Base-by-base conservation (phyloP, 1,140 invertebrate genomes). In the Drosophila aff. region DNA sequence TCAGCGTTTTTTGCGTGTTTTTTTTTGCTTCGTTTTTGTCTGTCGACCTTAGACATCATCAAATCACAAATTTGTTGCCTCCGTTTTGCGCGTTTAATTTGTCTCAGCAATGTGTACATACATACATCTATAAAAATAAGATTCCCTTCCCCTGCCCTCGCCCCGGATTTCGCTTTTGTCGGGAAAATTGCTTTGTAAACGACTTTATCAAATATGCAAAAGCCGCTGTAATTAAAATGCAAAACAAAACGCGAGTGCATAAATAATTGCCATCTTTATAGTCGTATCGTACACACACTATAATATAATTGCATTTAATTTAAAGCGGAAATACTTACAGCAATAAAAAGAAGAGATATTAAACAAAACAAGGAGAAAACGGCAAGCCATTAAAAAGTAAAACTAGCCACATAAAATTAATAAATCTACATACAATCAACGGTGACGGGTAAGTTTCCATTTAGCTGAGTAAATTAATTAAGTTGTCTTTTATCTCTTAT, bases 291-390 rank as follows among this genome's bases (percentile, higher is more conserved):
- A 49, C 55, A 68, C 36, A 53, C 59, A 62, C 46, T 44, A 49
- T 64, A 76, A 63, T 73, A 60, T 66, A 81, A 89, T 87, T 84
- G 68, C 69, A 79, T 87, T 89, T 84, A 81, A 84, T 81, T 89
- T 40, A 72, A 81, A 87, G 81, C 85, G 84, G 84, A 87, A 87
- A 81, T 73, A 82, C 58, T 81, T 65, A 52, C 62, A 68, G 61
- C 59, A 65, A 68, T 43, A 77, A 64, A 53, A 78, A 18, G 58
- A 50, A 43, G 53, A 73, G 68, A 72, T 73, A 50, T 68, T 60
- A 26, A 28, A 53, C 21, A 61, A 41, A 55, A 64, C 67, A 68
- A 82, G 49, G 64, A 76, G 59, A 83, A 61, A 64, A 66, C 73
- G 68, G 55, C 65, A 41, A 58, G 43, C 73, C 49, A 68, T 68